A percentile compares a stretch with the other conserved stretches of the same genome.
Evolutionary conservation across 2,113 vertebrate genomes (phyloP).

Genomic region (Rhagologus leucostigma): DNA sequence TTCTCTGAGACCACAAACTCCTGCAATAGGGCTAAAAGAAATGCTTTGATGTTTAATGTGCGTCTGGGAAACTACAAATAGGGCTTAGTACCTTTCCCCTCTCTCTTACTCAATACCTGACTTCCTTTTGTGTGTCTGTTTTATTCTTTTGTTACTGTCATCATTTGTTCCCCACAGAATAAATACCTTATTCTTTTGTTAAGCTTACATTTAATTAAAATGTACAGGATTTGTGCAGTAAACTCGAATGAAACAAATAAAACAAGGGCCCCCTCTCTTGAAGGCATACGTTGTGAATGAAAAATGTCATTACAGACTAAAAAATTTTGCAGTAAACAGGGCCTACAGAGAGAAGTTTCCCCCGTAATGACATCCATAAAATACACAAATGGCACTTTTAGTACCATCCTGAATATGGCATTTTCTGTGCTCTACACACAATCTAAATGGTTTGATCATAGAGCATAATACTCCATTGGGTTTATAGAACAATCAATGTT

Average conservation of each 20-base stretch:
- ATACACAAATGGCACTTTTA: constrained; percentile 89
- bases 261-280: constrained; percentile 84
- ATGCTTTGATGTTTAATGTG: constrained; percentile 55
- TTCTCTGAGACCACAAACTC: constrained; percentile 56
- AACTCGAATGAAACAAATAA: constrained; percentile 85
- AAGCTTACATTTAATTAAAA: constrained; percentile 89
- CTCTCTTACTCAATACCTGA: constrained; percentile 53
- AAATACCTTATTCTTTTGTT: constrained; percentile 82
- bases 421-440: constrained; percentile 89
- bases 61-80: constrained; percentile 22
- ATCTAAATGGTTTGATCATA: constrained; percentile 90
- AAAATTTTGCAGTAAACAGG: constrained; percentile 85
- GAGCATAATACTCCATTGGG: constrained; percentile 88
- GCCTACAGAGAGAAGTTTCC: constrained; percentile 85
- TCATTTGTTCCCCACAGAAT: constrained; percentile 69
- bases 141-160: constrained; percentile 64
- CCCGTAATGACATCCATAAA: constrained; percentile 86
- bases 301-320: constrained; percentile 87
- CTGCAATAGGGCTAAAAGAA: constrained; percentile 49
- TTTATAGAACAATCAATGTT: constrained; percentile 92
- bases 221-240: constrained; percentile 84
- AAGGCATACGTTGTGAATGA: constrained; percentile 87
- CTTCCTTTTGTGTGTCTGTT: constrained; percentile 48
- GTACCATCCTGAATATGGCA: constrained; percentile 87
- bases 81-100: constrained; percentile 23